phyloP scores from a whole-genome alignment of 2,888 invertebrate genomes.

The Exocentrus adspersus region DNA sequence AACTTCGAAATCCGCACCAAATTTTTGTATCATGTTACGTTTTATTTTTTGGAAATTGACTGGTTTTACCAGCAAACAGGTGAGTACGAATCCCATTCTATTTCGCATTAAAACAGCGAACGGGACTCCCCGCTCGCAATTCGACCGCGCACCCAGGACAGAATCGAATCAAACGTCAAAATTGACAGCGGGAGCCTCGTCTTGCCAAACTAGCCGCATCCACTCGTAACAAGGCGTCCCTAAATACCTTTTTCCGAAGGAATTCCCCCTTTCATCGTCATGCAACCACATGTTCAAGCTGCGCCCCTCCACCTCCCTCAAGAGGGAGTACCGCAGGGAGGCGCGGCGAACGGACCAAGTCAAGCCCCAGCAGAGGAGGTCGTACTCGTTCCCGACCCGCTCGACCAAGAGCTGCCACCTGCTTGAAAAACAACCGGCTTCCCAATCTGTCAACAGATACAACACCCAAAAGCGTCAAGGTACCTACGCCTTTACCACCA shows the following conservation, averaged over 20 bases:
- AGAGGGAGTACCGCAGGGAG: not conserved
- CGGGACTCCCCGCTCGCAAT: not conserved
- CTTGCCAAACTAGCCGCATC: too few species aligned
- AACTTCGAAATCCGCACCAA: constrained; percentile 30
- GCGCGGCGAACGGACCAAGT: not conserved
- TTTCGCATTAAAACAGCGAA: not conserved
- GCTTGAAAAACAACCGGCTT: not conserved
- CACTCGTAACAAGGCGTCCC: not conserved
- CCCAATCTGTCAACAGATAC: not conserved
- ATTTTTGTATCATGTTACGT: constrained; percentile 48
- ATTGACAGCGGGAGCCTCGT: too few species aligned
- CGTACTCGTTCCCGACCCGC: constrained; percentile 7
- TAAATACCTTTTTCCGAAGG: constrained; percentile 3
- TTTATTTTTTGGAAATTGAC: constrained; percentile 41
- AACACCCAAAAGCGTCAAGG: not conserved
- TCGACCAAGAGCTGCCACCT: not conserved
- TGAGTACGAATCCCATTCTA: constrained; percentile 3
- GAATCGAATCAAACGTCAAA: not conserved
- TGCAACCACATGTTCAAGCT: not conserved
- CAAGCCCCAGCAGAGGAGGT: not conserved
- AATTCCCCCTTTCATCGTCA: constrained; percentile 8
- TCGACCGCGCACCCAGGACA: too few species aligned
- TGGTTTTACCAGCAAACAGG: constrained; percentile 29
- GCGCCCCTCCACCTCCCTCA: not conserved
- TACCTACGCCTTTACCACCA: not conserved